These are phyloP conservation scores for Perithous albicinctus DNA, from an alignment of 2,888 invertebrate genomes.

Conservation along the genomic window DNA sequence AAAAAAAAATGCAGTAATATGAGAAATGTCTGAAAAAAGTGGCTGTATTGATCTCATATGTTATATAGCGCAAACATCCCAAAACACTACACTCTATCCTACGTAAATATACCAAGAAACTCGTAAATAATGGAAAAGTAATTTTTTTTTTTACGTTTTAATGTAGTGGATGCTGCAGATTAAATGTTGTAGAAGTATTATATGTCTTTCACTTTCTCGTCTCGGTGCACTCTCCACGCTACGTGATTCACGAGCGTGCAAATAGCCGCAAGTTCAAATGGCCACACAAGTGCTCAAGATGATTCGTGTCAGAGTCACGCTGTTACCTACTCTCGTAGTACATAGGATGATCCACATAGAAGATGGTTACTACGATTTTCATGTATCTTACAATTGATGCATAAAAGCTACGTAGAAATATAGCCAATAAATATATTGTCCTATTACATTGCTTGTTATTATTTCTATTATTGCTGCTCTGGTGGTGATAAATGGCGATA, in stretches of 20 bases:
- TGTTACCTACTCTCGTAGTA: not conserved
- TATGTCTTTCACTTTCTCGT: constrained; percentile 37
- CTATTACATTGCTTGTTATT: not conserved
- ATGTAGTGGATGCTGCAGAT: not conserved
- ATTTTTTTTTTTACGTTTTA: not conserved
- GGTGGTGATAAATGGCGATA: not conserved
- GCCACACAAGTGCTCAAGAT: not conserved
- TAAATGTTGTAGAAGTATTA: not conserved
- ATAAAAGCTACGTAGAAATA: not conserved
- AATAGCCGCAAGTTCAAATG: constrained; percentile 33
- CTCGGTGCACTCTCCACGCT: not conserved
- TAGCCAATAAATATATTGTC: not conserved
- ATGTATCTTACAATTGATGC: not conserved
- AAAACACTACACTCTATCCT: too few species aligned
- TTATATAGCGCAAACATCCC: too few species aligned
- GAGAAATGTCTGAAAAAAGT: too few species aligned
- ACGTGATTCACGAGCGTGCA: not conserved
- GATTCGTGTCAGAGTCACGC: not conserved
- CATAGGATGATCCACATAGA: not conserved
- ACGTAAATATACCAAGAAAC: not conserved
- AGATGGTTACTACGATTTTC: not conserved
- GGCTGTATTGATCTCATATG: too few species aligned
- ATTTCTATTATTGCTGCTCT: too few species aligned
- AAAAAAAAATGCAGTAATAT: too few species aligned
- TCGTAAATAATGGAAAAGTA: not conserved